Percentiles rank a stretch among this genome's conserved stretches.
These are phyloP conservation scores for Neotoxoptera formosana DNA, from an alignment of 1,140 invertebrate species.

Conservation along the genomic window DNA sequence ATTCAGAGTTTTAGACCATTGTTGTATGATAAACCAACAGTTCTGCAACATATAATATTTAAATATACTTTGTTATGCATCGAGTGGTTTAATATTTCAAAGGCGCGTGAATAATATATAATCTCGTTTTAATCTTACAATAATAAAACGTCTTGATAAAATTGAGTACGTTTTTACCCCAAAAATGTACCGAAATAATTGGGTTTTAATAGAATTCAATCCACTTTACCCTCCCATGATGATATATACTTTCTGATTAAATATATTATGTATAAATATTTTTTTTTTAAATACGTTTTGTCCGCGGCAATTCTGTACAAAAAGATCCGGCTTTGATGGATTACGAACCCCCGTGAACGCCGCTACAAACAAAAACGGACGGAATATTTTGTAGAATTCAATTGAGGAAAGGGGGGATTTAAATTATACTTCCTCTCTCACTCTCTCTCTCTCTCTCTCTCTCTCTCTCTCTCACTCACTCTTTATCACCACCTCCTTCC, in stretches of 20 bases:
- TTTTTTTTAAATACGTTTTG: conserved; percentile 32
- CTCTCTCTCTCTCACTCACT: background rate
- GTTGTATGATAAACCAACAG: background rate
- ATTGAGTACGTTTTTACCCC: background rate
- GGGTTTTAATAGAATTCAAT: conserved; percentile 30
- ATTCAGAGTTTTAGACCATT: background rate
- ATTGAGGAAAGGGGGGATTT: conserved; percentile 31
- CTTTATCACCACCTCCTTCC: too few species aligned
- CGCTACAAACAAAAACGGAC: conserved; percentile 46
- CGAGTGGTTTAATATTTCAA: background rate
- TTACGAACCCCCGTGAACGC: conserved; percentile 20
- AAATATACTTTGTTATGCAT: background rate
- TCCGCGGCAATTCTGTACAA: background rate
- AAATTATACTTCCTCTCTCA: conserved; percentile 26
- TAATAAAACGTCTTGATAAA: background rate
- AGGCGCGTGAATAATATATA: background rate
- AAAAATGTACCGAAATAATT: conserved; percentile 27
- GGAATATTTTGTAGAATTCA: conserved; percentile 54
- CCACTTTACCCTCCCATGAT: background rate
- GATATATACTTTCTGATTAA: background rate
- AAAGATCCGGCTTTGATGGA: conserved; percentile 53
- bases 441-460: background rate
- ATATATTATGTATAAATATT: conserved; percentile 10
- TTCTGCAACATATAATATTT: too few species aligned
- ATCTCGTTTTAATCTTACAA: background rate